A percentile compares a stretch with the other conserved stretches of the same genome.
phyloP scores from a whole-genome alignment of 2,797 vertebrate genomes.

The Alca torda region DNA sequence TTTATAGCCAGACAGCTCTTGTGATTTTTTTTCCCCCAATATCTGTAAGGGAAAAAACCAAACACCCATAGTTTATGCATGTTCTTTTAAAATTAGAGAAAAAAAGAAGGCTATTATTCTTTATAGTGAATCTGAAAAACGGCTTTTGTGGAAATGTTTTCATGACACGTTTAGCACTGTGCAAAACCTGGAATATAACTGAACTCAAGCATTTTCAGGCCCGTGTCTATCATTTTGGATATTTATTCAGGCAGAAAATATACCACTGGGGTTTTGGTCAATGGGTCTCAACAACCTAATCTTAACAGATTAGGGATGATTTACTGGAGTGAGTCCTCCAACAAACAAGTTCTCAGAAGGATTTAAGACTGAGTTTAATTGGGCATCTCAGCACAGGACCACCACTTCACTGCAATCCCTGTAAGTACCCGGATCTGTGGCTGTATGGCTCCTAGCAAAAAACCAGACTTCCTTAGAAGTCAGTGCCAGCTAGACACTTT shows the following conservation, averaged over 20 bases:
- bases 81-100: background rate
- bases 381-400: background rate
- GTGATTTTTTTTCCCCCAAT: background rate
- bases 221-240: background rate
- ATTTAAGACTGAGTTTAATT: background rate
- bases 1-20: constrained; percentile 46
- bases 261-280: background rate
- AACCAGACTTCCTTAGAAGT: background rate
- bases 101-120: background rate
- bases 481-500: background rate
- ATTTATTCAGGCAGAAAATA: constrained; percentile 1
- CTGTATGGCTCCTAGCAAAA: background rate
- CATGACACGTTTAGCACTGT: background rate
- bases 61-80: background rate
- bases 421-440: background rate
- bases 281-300: background rate
- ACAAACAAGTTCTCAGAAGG: background rate
- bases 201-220: background rate
- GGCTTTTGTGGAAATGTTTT: background rate
- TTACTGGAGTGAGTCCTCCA: background rate
- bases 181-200: background rate
- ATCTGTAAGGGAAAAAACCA: background rate
- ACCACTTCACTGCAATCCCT: background rate
- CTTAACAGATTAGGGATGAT: background rate
- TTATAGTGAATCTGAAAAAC: background rate